Percentiles rank a stretch among this genome's conserved stretches.
Conservation (phyloP, 2,888 invertebrate genomes). For the Drosophila affinis region DNA sequence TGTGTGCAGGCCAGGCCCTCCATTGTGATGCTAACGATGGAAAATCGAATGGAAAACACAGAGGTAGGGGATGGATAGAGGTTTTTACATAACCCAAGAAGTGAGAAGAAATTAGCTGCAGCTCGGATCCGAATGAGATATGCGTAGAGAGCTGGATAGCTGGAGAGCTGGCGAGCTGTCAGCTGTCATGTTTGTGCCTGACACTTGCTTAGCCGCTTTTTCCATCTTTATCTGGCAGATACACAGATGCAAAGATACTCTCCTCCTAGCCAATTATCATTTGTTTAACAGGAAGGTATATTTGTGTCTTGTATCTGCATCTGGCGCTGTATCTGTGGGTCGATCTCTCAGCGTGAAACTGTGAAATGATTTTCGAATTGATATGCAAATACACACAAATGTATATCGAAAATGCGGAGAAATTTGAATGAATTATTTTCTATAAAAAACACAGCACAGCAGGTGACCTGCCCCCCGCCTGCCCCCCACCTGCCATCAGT, state of each 20-base stretch:
- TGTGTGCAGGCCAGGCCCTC: conserved; percentile 10
- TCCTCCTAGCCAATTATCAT: conserved; percentile 35
- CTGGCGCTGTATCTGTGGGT: conserved; percentile 22
- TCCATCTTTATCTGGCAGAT: neutral
- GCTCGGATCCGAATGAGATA: conserved; percentile 30
- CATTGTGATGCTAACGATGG: conserved; percentile 65
- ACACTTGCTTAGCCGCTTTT: conserved; percentile 38
- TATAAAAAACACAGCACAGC: conserved; percentile 26
- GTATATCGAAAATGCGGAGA: conserved; percentile 22
- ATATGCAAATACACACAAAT: conserved; percentile 61
- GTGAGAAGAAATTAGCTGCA: conserved; percentile 70
- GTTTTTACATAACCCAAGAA: conserved; percentile 55
- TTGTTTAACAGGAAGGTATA: conserved; percentile 16
- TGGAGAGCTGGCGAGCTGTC: conserved; percentile 44
- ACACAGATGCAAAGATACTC: neutral
- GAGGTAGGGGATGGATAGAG: no score
- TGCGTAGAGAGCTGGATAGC: conserved; percentile 32
- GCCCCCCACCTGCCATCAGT: no score
- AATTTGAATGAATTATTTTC: conserved; percentile 40
- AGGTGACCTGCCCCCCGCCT: conserved; percentile 5
- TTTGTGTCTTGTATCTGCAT: neutral
- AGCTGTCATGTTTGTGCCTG: conserved; percentile 54
- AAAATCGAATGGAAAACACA: conserved; percentile 27
- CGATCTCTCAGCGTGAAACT: conserved; percentile 53
- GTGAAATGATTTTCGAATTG: conserved; percentile 62